Evolutionary conservation across 2,113 vertebrate species (phyloP).

Genomic region (Chiloscyllium plagiosum): DNA sequence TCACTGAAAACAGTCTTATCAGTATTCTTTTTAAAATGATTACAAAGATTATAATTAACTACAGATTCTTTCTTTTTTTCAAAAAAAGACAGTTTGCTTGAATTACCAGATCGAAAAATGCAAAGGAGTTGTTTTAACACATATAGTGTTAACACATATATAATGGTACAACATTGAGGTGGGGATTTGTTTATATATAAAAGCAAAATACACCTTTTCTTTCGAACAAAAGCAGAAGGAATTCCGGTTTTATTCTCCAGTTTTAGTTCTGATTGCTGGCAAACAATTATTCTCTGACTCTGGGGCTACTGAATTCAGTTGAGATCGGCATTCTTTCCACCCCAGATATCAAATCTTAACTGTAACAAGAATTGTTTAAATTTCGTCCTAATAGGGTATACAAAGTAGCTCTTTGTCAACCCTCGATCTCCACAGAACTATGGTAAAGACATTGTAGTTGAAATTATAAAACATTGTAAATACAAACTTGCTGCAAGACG

Average conservation of each 20-base stretch:
- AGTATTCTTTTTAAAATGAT: neutral
- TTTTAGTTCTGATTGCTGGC: neutral
- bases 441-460: neutral
- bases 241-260: neutral
- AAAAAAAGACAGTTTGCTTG: neutral
- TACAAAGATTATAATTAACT: neutral
- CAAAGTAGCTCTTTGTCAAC: neutral
- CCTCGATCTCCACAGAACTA: neutral
- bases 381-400: neutral
- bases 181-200: neutral
- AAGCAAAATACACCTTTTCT: neutral
- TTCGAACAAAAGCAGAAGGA: neutral
- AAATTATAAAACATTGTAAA: neutral
- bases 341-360: neutral
- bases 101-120: neutral
- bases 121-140: neutral
- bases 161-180: too few species aligned
- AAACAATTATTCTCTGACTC: neutral
- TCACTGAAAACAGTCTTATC: neutral
- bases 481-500: neutral
- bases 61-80: neutral
- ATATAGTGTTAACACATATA: neutral
- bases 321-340: neutral
- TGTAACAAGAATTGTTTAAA: neutral
- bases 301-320: neutral